Evolutionary conservation across 2,797 vertebrate genomes (phyloP).

Genomic region (Gambusia yucatana): DNA sequence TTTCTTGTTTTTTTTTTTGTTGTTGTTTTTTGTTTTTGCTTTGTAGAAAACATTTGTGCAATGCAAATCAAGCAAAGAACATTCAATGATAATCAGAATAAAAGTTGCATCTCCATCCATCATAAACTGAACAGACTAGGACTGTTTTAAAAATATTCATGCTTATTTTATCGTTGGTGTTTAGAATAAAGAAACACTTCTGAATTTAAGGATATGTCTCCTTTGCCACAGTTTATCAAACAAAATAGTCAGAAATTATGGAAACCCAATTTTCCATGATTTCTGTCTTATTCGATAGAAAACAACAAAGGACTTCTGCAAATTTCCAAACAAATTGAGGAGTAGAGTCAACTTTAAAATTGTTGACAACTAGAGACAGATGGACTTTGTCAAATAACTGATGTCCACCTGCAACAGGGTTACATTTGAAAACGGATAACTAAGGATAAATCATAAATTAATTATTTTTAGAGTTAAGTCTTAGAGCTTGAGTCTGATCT

Average conservation of each 20-base stretch:
- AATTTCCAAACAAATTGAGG: background rate
- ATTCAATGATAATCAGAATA: background rate
- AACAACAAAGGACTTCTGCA: background rate
- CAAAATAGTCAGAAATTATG: no score
- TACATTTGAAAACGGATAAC: background rate
- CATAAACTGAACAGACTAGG: background rate
- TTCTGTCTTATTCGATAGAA: background rate
- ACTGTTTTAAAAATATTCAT: background rate
- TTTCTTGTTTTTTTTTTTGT: background rate
- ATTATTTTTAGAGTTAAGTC: background rate
- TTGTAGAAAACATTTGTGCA: background rate
- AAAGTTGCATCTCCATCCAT: background rate
- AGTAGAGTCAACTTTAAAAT: background rate
- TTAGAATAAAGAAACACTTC: background rate
- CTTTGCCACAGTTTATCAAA: background rate
- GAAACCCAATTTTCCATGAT: background rate
- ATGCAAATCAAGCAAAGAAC: background rate
- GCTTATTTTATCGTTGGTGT: background rate
- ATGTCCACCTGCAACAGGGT: background rate
- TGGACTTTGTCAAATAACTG: background rate
- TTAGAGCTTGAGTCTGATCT: background rate
- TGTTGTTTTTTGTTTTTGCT: no score
- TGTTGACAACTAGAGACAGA: background rate
- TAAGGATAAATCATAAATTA: background rate
- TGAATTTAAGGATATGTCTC: background rate